These are phyloP conservation scores for Sebastes taczanowskii DNA, from an alignment of 2,797 vertebrate genomes.

Conservation along the genomic window DNA sequence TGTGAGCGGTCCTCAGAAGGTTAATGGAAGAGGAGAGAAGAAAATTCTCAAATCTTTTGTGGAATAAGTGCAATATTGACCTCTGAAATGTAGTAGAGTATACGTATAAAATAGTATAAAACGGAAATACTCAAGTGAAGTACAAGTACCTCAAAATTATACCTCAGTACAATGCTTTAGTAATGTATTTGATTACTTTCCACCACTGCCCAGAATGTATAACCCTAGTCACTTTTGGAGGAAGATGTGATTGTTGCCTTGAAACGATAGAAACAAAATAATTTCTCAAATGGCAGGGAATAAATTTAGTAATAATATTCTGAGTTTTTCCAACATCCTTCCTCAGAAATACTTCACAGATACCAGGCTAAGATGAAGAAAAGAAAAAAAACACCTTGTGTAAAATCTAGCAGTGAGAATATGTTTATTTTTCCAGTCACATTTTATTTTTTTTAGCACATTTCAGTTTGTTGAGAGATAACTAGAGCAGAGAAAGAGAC, in stretches of 20 bases:
- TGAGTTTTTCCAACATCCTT: not conserved
- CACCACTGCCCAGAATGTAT: too few species aligned
- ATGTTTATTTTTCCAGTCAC: constrained; percentile 35
- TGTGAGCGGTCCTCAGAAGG: too few species aligned
- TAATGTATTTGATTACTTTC: too few species aligned
- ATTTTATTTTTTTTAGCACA: constrained; percentile 71
- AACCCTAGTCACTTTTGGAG: not conserved
- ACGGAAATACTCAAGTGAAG: not conserved
- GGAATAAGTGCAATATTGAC: too few species aligned
- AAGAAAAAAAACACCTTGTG: not conserved
- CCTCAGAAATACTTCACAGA: too few species aligned
- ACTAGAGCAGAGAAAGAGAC: constrained; percentile 73
- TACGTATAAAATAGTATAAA: not conserved
- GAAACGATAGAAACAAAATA: not conserved
- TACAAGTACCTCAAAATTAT: too few species aligned
- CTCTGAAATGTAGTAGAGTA: not conserved
- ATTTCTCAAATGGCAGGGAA: not conserved
- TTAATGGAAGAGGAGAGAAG: too few species aligned
- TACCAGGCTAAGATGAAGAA: too few species aligned
- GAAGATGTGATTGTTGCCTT: not conserved
- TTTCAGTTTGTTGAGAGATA: constrained; percentile 88
- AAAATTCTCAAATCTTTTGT: too few species aligned
- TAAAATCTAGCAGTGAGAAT: not conserved
- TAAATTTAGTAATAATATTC: not conserved
- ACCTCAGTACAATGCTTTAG: fast-evolving